phyloP scores from a whole-genome alignment of 2,113 vertebrate genomes.

The Lasiurus cinereus region DNA sequence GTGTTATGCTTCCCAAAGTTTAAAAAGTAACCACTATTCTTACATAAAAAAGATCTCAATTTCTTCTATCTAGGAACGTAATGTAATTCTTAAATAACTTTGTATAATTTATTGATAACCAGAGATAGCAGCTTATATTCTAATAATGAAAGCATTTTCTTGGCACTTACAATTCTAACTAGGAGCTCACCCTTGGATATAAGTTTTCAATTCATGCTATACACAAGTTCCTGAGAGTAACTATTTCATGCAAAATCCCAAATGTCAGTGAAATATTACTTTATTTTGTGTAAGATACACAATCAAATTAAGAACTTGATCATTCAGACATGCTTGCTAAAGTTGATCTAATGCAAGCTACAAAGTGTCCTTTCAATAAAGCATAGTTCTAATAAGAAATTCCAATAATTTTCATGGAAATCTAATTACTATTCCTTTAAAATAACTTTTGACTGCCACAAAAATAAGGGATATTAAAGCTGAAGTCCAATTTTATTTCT shows the following conservation, averaged over 20 bases:
- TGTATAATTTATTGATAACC: constrained; percentile 48
- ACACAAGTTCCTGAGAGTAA: constrained; percentile 65
- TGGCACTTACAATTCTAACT: constrained; percentile 58
- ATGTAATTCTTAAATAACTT: constrained; percentile 59
- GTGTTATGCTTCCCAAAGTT: constrained; percentile 23
- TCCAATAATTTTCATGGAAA: constrained; percentile 63
- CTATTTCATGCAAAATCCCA: constrained; percentile 71
- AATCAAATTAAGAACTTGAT: constrained; percentile 85
- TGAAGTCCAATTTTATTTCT: neutral
- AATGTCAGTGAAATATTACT: constrained; percentile 70
- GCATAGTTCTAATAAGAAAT: constrained; percentile 61
- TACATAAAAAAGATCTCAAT: neutral
- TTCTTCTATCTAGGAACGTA: constrained; percentile 55
- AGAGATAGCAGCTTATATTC: constrained; percentile 74
- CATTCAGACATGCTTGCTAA: constrained; percentile 83
- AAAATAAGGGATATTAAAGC: constrained; percentile 31
- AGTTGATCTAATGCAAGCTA: constrained; percentile 78
- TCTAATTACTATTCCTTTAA: neutral
- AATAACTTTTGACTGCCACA: neutral
- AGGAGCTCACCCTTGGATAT: constrained; percentile 64
- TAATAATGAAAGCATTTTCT: constrained; percentile 64
- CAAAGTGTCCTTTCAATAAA: constrained; percentile 77
- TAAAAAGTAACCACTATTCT: constrained; percentile 58
- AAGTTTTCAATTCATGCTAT: constrained; percentile 60
- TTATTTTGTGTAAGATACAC: constrained; percentile 76